A percentile compares a stretch with the other conserved stretches of the same genome.
These are phyloP conservation scores for Dicranocentrus wangi DNA, from an alignment of 2,888 invertebrate genomes.

Conservation along the genomic window DNA sequence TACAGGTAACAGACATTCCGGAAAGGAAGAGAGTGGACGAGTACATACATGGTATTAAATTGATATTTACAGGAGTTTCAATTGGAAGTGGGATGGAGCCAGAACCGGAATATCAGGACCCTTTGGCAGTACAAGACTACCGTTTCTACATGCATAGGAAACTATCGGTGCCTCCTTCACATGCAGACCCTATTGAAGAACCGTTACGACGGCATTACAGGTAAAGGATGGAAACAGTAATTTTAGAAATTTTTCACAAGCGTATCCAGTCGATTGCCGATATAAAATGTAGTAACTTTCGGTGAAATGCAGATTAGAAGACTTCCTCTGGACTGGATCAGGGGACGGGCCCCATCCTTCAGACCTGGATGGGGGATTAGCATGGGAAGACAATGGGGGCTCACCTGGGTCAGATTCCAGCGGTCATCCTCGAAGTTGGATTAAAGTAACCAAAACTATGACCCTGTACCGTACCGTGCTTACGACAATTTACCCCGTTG, in stretches of 20 bases:
- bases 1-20: too few species aligned
- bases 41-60: too few species aligned
- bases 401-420: not conserved
- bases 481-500: constrained; percentile 71
- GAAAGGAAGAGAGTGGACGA: too few species aligned
- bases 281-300: not conserved
- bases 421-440: constrained; percentile 42
- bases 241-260: not conserved
- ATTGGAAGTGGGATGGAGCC: constrained; percentile 35
- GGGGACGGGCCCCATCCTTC: constrained; percentile 81
- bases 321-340: constrained; percentile 92
- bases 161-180: not conserved
- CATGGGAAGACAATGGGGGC: constrained; percentile 70
- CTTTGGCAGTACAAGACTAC: constrained; percentile 29
- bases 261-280: too few species aligned
- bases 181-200: constrained; percentile 39
- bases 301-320: constrained; percentile 79
- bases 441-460: constrained; percentile 70
- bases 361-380: constrained; percentile 68
- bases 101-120: constrained; percentile 20
- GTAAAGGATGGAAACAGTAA: not conserved
- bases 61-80: not conserved
- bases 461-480: constrained; percentile 70
- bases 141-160: constrained; percentile 26
- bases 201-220: constrained; percentile 30